Percentiles rank a stretch among this genome's conserved stretches.
Evolutionary conservation across 2,797 vertebrate species (phyloP).

Genomic region (Cryptoprocta ferox): DNA sequence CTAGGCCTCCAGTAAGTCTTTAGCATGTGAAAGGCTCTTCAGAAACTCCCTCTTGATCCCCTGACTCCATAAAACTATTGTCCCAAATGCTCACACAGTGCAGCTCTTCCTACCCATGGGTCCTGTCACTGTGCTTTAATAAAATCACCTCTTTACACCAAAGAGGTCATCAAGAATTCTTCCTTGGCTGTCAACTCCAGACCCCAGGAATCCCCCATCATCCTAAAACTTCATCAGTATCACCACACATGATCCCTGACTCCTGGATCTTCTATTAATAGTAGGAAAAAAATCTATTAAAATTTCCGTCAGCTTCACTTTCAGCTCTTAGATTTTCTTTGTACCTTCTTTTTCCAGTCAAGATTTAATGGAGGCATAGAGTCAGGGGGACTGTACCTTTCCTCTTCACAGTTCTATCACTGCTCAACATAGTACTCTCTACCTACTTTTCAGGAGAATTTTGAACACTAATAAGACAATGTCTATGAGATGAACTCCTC

Average conservation of each 20-base stretch:
- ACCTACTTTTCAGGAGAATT: conserved; percentile 34
- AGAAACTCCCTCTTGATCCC: no score
- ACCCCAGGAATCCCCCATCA: no score
- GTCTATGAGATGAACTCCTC: neutral
- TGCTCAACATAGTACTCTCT: conserved; percentile 25
- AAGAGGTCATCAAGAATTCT: no score
- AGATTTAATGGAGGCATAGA: neutral
- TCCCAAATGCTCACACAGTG: no score
- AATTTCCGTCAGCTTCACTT: conserved; percentile 4
- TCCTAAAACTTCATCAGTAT: no score
- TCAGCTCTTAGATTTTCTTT: conserved; percentile 38
- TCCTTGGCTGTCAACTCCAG: no score
- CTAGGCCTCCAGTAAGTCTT: no score
- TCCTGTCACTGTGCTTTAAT: no score
- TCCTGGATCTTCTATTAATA: conserved; percentile 7
- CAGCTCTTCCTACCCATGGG: no score
- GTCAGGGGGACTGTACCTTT: neutral
- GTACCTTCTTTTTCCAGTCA: conserved; percentile 37
- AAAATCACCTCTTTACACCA: no score
- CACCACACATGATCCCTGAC: neutral
- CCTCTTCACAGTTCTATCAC: neutral
- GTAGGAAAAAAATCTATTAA: neutral
- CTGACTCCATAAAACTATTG: no score
- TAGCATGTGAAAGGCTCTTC: no score
- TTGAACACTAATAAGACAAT: conserved; percentile 56